Evolutionary conservation across 2,113 vertebrate genomes (phyloP).

Genomic region (Heterotilapia buettikoferi): DNA sequence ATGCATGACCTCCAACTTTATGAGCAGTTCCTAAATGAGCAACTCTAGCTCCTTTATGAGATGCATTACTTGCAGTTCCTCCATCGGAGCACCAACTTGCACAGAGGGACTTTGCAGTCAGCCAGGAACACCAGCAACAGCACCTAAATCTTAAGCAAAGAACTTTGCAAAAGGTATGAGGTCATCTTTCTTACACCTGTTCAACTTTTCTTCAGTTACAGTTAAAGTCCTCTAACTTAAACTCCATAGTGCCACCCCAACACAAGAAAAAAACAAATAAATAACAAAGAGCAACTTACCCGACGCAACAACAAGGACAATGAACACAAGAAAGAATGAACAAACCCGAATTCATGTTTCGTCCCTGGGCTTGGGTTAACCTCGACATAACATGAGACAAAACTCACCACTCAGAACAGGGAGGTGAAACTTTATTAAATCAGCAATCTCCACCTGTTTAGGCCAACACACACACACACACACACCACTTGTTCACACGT

Average conservation of each 20-base stretch:
- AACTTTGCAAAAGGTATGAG: not conserved
- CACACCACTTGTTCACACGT: not conserved
- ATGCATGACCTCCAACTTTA: not conserved
- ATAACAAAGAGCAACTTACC: not conserved
- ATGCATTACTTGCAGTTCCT: not conserved
- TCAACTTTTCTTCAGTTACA: not conserved
- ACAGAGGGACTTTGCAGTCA: not conserved
- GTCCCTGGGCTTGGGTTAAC: not conserved
- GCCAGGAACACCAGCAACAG: not conserved
- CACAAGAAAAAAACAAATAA: not conserved
- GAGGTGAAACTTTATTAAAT: not conserved
- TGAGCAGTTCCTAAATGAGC: not conserved
- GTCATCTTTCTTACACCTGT: not conserved
- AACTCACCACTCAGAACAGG: not conserved
- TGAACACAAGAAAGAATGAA: not conserved
- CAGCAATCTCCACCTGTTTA: not conserved
- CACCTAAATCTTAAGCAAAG: not conserved
- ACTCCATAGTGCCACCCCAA: not conserved
- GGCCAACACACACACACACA: not conserved
- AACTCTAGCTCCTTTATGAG: not conserved
- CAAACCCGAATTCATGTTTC: not conserved
- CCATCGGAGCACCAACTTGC: not conserved
- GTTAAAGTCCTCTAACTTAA: not conserved
- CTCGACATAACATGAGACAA: not conserved
- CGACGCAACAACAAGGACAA: not conserved